These are phyloP conservation scores for Phasianus colchicus DNA, from an alignment of 2,113 vertebrate genomes.

Conservation along the genomic window DNA sequence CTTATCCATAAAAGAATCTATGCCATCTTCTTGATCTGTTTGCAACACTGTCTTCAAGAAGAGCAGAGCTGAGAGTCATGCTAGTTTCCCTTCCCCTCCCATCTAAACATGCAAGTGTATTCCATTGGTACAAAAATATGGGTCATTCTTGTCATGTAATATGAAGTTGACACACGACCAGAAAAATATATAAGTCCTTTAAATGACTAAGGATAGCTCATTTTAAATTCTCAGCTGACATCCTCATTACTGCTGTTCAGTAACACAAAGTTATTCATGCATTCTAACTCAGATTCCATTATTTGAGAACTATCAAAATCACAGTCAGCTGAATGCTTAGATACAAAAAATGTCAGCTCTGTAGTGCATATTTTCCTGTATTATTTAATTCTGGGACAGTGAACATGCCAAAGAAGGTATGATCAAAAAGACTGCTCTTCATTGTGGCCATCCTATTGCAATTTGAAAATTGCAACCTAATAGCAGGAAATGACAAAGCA, in stretches of 20 bases:
- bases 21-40: neutral
- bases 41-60: neutral
- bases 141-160: neutral
- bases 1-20: neutral
- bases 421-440: neutral
- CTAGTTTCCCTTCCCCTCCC: neutral
- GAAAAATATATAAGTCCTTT: slow-evolving; percentile 40
- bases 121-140: neutral
- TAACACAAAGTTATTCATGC: slow-evolving; percentile 10
- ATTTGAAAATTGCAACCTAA: neutral
- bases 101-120: neutral
- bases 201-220: slow-evolving; percentile 12
- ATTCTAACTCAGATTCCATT: slow-evolving; percentile 33
- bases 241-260: slow-evolving; percentile 43
- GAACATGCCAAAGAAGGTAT: neutral
- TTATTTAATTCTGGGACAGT: slow-evolving; percentile 20
- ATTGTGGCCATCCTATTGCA: neutral
- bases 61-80: neutral
- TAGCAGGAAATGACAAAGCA: neutral
- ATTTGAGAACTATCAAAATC: slow-evolving; percentile 51
- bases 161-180: neutral
- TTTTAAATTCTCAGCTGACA: slow-evolving; percentile 51
- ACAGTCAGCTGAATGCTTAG: neutral
- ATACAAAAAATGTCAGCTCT: slow-evolving; percentile 38
- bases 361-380: slow-evolving; percentile 9